These are phyloP conservation scores for Achroia grisella DNA, from an alignment of 1,140 invertebrate genomes.

Conservation along the genomic window DNA sequence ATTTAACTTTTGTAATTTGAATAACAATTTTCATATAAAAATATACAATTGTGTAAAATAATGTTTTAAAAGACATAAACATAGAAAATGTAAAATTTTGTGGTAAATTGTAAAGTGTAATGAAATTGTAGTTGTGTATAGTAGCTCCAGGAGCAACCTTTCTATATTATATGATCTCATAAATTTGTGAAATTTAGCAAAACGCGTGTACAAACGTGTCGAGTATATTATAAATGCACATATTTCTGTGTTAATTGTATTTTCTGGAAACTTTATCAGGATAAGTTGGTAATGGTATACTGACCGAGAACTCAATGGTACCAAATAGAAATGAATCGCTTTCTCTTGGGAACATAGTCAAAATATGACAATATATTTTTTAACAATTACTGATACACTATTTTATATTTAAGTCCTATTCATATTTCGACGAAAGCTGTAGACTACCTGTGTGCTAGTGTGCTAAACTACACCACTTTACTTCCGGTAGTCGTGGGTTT, in stretches of 20 bases:
- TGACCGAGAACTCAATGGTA: no score
- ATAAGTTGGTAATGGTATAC: no score
- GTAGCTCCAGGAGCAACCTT: conserved; percentile 34
- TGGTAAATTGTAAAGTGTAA: conserved; percentile 22
- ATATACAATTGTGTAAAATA: conserved; percentile 1
- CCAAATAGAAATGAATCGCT: no score
- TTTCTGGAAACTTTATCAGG: background rate
- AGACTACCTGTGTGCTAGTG: no score
- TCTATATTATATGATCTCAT: conserved; percentile 30
- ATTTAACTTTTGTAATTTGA: background rate
- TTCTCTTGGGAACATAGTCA: no score
- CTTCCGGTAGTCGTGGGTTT: no score
- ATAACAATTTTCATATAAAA: conserved; percentile 1
- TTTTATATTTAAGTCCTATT: no score
- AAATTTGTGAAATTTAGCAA: conserved; percentile 25
- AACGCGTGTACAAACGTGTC: background rate
- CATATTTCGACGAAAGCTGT: no score
- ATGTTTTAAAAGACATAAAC: conserved; percentile 17
- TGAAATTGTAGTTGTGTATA: conserved; percentile 12
- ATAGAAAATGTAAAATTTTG: conserved; percentile 15
- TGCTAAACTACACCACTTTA: no score
- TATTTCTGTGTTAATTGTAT: conserved; percentile 16
- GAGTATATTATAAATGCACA: conserved; percentile 11
- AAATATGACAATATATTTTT: no score
- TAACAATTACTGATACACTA: no score